Evolutionary conservation across 2,113 vertebrate species (phyloP).

Genomic region (Anhinga rufa): DNA sequence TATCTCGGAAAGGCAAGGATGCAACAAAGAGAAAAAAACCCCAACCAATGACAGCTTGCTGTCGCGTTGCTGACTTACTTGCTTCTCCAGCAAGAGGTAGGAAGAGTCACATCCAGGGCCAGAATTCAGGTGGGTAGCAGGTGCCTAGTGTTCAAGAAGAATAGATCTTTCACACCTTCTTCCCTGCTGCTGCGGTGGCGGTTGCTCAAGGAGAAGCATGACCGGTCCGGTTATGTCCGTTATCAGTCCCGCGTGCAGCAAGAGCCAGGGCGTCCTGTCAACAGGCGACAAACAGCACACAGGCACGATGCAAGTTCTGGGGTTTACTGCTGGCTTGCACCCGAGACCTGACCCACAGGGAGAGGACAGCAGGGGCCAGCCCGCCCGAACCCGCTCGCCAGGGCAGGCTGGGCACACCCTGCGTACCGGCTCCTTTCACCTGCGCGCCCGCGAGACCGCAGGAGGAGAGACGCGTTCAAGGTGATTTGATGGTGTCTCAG

Average conservation of each 20-base stretch:
- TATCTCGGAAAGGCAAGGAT: not conserved
- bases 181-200: not conserved
- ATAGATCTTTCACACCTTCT: not conserved
- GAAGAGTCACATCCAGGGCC: not conserved
- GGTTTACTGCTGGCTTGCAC: not conserved
- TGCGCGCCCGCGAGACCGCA: not conserved
- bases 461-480: too few relatives aligned
- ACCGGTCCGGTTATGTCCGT: too few relatives aligned
- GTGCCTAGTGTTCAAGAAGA: not conserved
- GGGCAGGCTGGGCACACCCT: not conserved
- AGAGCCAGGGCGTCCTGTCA: not conserved
- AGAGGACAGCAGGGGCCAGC: not conserved
- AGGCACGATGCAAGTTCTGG: not conserved
- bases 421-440: not conserved
- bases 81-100: not conserved
- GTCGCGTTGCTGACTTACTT: not conserved
- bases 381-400: accelerated
- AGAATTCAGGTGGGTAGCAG: not conserved
- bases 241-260: not conserved
- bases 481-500: not conserved
- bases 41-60: not conserved
- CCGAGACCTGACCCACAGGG: not conserved
- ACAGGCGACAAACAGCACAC: not conserved
- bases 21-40: not conserved
- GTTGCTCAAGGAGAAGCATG: not conserved